Conservation (phyloP, 2,113 vertebrate genomes). For the Plecotus auritus region DNA sequence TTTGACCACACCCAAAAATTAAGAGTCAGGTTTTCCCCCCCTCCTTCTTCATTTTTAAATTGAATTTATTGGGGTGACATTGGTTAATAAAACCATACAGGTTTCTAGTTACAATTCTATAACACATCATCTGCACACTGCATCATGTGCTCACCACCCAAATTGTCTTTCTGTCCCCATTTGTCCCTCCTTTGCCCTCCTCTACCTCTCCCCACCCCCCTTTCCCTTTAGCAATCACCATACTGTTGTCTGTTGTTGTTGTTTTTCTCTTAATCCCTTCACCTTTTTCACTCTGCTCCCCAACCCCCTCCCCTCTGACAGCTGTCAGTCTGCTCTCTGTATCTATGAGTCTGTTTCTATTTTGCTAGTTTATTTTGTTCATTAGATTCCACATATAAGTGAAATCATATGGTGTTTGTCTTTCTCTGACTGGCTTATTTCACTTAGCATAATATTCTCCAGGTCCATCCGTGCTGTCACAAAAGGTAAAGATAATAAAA, state of each 20-base stretch:
- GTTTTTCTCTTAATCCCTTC: neutral
- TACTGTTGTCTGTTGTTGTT: neutral
- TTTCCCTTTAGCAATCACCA: neutral
- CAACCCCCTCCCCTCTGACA: neutral
- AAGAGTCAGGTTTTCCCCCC: neutral
- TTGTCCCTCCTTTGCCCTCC: neutral
- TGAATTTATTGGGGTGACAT: neutral
- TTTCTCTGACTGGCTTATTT: neutral
- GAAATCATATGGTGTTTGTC: neutral
- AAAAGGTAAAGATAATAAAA: neutral
- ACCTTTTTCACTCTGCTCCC: neutral
- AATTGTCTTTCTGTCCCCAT: neutral
- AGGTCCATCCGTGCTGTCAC: neutral
- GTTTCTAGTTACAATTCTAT: neutral
- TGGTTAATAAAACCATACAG: neutral
- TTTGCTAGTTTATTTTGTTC: neutral
- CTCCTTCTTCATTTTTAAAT: neutral
- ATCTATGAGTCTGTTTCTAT: neutral
- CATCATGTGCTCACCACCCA: neutral
- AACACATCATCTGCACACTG: neutral
- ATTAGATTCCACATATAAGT: neutral
- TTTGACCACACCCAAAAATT: neutral
- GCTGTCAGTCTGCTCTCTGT: neutral
- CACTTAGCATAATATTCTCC: neutral
- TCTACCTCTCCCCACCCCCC: neutral